Evolutionary conservation across 2,888 invertebrate species (phyloP), one percentile per base, ranked within the genome.

Genomic region (Anthophora plumipes): DNA sequence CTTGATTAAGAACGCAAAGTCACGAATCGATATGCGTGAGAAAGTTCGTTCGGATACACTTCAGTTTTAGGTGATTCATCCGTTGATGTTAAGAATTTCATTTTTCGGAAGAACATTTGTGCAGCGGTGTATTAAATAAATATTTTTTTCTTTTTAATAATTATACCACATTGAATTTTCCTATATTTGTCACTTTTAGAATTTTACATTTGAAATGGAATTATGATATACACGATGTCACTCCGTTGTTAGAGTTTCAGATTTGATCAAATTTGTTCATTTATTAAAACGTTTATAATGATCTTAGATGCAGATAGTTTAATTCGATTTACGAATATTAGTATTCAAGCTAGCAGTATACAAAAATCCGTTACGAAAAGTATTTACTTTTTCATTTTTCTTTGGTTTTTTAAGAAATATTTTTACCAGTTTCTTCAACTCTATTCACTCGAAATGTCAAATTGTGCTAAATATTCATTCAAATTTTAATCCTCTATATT

Each of bases 11-110:
- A 68, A 59, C 57, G 48, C 37, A 37, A 2, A 59, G 57, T 69
- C 68, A 69, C 46, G 68, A 14, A 46, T 8, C 20, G 46, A 55
- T n/a, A n/a, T 20, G 55, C 68, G 68, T 57, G 68, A 57, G 68
- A 57, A 57, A 59, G 22, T 31, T 20, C 14, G 14, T n/a, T 11
- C 57, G 37, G 14, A 46, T 17, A 31, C 31, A 31, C 4, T 12
- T 22, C 37, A 3, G 57, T n/a, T 14, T 31, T 57, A 37, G 57
- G 12, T 37, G 31, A n/a, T 57, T 3, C n/a, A 6, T 9, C 5
- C 12, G 12, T 39, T 55, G n/a, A 31, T 11, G 43, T 8, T 12
- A 8, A 20, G 9, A 37, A 59, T 69, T 57, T 69, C 48, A 48
- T 14, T 37, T 37, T 57, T 25, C 12, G 17, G 2, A 11, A 41